phyloP scores from a whole-genome alignment of 2,113 vertebrate genomes.

The Anolis carolinensis region DNA sequence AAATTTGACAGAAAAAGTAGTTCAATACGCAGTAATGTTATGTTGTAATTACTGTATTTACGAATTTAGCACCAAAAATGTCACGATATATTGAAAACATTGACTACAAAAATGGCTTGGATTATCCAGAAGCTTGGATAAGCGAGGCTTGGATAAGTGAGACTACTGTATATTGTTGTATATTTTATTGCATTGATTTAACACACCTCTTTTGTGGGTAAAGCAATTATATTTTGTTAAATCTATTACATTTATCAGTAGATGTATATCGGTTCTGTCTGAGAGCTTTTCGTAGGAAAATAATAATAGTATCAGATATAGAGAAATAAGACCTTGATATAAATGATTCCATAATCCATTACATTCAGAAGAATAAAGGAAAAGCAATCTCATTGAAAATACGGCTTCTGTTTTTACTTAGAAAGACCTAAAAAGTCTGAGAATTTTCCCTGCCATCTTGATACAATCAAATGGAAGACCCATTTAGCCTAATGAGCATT shows the following conservation, averaged over 20 bases:
- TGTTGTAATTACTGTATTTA: no score
- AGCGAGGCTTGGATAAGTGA: no score
- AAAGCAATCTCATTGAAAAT: slow-evolving; percentile 51
- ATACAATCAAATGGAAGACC: slow-evolving; percentile 77
- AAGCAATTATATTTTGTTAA: no score
- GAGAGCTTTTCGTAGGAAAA: slow-evolving; percentile 52
- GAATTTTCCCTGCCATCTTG: slow-evolving; percentile 76
- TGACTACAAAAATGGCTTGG: no score
- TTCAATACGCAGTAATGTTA: no score
- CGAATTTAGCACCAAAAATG: no score
- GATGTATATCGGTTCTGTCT: slow-evolving; percentile 50
- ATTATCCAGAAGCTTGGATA: no score
- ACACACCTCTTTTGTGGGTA: no score
- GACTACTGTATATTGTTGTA: no score
- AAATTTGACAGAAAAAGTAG: no score
- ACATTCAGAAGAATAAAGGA: slow-evolving; percentile 66
- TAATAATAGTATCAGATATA: slow-evolving; percentile 68
- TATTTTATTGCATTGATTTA: no score
- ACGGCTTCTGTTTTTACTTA: slow-evolving; percentile 67
- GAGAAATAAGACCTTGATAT: slow-evolving; percentile 62
- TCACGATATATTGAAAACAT: no score
- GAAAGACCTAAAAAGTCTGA: slow-evolving; percentile 69
- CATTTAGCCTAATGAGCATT: slow-evolving; percentile 79
- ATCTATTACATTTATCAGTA: slow-evolving; percentile 31
- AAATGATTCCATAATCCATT: slow-evolving; percentile 65